A percentile compares a stretch with the other conserved stretches of the same genome.
These are phyloP conservation scores for Rhimphoctona megacephalus DNA, from an alignment of 2,888 invertebrate species.

Conservation along the genomic window DNA sequence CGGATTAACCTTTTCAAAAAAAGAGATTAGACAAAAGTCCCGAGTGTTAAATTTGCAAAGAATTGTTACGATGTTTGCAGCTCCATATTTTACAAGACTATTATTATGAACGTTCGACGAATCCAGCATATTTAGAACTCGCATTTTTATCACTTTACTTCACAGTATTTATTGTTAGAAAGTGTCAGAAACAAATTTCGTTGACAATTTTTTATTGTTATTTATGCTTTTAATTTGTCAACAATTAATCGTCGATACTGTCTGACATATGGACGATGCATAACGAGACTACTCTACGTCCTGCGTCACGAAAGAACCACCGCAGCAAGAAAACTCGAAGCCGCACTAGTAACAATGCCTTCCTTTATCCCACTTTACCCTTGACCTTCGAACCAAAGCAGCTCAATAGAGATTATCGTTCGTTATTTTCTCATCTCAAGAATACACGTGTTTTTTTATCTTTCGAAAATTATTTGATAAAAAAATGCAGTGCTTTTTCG, in stretches of 20 bases:
- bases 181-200: background rate
- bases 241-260: background rate
- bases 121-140: background rate
- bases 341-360: constrained; percentile 56
- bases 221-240: background rate
- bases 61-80: background rate
- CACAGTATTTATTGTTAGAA: background rate
- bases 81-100: background rate
- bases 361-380: constrained; percentile 62
- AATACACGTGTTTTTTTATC: background rate
- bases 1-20: background rate
- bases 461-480: background rate
- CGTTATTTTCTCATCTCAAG: constrained; percentile 3
- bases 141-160: too few species aligned
- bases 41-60: background rate
- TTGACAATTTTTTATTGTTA: background rate
- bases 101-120: background rate
- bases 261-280: background rate
- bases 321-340: constrained; percentile 42
- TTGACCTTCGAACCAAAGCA: constrained; percentile 64
- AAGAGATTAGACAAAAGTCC: background rate
- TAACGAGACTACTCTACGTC: constrained; percentile 57
- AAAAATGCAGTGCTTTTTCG: background rate
- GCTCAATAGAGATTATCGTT: constrained; percentile 43
- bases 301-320: constrained; percentile 64